Conservation (phyloP, 1,140 invertebrate species). For the Teleopsis dalmanni region DNA sequence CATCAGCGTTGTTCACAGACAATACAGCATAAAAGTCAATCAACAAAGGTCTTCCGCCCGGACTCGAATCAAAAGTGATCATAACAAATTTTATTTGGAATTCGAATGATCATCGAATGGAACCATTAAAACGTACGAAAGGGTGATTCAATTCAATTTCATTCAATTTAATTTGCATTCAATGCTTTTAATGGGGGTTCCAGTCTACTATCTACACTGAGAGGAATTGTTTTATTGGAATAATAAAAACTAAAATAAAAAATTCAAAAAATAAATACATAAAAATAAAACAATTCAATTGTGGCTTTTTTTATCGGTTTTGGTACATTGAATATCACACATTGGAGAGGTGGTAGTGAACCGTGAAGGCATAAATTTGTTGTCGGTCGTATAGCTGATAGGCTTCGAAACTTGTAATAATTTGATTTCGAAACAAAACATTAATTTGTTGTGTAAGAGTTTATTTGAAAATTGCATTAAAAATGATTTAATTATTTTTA, state of each 20-base stretch:
- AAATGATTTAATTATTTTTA: too few relatives aligned
- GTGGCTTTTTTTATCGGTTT: slow-evolving; percentile 23
- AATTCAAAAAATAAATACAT: slow-evolving; percentile 9
- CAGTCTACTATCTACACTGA: too few relatives aligned
- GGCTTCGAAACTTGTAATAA: too few relatives aligned
- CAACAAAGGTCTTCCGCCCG: slow-evolving; percentile 18
- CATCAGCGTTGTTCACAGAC: neutral
- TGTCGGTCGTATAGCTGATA: too few relatives aligned
- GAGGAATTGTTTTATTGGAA: neutral
- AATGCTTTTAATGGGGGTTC: too few relatives aligned
- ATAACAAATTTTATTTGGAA: too few relatives aligned
- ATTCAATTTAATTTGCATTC: neutral
- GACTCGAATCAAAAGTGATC: too few relatives aligned
- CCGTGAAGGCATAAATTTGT: too few relatives aligned
- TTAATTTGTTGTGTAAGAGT: too few relatives aligned
- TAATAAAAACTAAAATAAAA: slow-evolving; percentile 4
- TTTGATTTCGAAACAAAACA: too few relatives aligned
- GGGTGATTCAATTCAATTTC: neutral
- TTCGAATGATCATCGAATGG: slow-evolving; percentile 40
- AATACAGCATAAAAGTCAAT: neutral
- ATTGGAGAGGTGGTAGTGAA: slow-evolving; percentile 22
- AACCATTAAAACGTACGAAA: slow-evolving; percentile 34
- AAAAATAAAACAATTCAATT: slow-evolving; percentile 41
- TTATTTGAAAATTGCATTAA: too few relatives aligned
- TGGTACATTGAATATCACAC: slow-evolving; percentile 41